Evolutionary conservation across 2,888 invertebrate genomes (phyloP).

Genomic region (Eremobia ochroleuca): DNA sequence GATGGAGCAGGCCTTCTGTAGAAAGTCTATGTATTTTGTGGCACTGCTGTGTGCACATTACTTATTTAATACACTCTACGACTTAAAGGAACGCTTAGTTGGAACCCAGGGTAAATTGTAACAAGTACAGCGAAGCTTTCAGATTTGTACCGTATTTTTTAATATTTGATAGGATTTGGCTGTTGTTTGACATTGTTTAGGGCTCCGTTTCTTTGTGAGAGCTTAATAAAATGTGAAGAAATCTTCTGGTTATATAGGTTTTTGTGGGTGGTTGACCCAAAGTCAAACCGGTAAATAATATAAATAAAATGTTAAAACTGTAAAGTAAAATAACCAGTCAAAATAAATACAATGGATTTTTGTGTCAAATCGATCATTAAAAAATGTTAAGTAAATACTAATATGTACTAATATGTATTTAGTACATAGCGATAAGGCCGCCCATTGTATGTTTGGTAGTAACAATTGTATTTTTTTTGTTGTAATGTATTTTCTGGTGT

Average conservation of each 20-base stretch:
- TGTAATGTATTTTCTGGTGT: too few relatives aligned
- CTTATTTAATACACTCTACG: constrained; percentile 55
- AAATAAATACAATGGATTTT: not conserved
- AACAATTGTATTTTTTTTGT: too few relatives aligned
- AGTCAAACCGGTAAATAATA: not conserved
- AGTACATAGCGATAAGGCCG: too few relatives aligned
- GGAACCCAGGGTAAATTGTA: constrained; percentile 44
- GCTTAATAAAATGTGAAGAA: not conserved
- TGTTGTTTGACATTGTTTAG: constrained; percentile 21
- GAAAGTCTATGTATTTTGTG: constrained; percentile 10
- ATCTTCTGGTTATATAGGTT: not conserved
- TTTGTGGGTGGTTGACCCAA: not conserved
- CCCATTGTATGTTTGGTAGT: too few relatives aligned
- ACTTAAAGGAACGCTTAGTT: constrained; percentile 60
- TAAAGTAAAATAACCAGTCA: not conserved
- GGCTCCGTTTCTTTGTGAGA: not conserved
- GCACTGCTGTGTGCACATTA: constrained; percentile 40
- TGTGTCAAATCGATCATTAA: not conserved
- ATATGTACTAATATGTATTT: too few relatives aligned
- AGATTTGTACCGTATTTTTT: constrained; percentile 34
- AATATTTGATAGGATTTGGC: constrained; percentile 25
- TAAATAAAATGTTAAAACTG: not conserved
- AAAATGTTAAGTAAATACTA: not conserved
- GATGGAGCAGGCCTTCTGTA: constrained; percentile 16
- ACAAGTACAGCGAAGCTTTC: constrained; percentile 38